Evolutionary conservation across 2,797 vertebrate genomes (phyloP), one percentile per base, ranked within the genome.

Genomic region (Cyclura pinguis): DNA sequence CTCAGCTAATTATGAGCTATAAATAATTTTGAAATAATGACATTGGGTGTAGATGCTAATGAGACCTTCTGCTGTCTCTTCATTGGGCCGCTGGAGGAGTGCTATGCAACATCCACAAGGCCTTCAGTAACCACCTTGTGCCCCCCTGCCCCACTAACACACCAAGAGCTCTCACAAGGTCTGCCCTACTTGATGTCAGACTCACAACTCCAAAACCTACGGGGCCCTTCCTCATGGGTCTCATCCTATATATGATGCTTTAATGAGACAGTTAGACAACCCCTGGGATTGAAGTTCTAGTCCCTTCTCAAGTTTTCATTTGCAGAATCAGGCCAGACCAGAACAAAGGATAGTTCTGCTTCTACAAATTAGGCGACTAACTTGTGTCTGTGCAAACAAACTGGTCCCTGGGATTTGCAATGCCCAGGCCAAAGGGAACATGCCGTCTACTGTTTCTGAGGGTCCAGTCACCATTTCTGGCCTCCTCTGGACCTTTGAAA

Each of bases 311-410:
- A 78, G 20, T 0, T 42, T 9, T 82, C 93, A 84, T 82, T 89
- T 92, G 89, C 80, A 93, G 95, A 97, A 95, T 80, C 90, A 95
- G 93, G 92, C 89, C 94, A 93, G 59, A 91, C 47, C 2, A 84
- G 92, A 88, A 89, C 80, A 27, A 35, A 87, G 88, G 8, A 91
- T n/a, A 62, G 85, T 64, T 90, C 57, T 81, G 85, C 77, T 87
- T 82, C 86, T 91, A 6, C 32, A 55, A 94, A 88, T 69, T 69
- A 42, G 4, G 78, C 91, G 85, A 24, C 69, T 74, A 62, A 85
- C 38, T 52, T 14, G 3, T 5, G 35, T 27, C 1, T 6, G 18
- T 76, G 18, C 4, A 10, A 2, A 57, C 12, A 59, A 16, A 52
- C 2, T 35, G 9, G 10, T 4, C 52, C 4, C 80, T 32, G 38